Conservation (phyloP, 2,113 vertebrate species). For the Acrocephalus arundinaceus region DNA sequence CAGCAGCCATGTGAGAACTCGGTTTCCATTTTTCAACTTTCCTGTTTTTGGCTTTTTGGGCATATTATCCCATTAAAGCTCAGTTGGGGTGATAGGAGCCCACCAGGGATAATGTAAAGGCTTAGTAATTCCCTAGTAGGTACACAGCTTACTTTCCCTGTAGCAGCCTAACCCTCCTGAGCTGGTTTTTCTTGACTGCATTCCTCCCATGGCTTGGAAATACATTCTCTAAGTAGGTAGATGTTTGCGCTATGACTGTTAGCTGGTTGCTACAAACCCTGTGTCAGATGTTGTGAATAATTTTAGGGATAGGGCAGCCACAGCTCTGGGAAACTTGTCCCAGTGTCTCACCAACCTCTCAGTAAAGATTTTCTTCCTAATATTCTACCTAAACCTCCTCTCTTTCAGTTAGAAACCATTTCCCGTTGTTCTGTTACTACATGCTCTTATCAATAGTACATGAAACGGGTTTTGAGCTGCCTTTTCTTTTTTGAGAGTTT, state of each 20-base stretch:
- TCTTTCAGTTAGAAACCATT: not conserved
- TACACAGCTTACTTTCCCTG: not conserved
- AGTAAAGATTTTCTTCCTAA: not conserved
- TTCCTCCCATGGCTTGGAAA: not conserved
- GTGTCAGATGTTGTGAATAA: not conserved
- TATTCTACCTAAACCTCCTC: not conserved
- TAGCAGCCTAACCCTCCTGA: not conserved
- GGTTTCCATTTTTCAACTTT: not conserved
- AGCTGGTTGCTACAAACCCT: not conserved
- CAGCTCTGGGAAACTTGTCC: not conserved
- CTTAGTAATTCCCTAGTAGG: not conserved
- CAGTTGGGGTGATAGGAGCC: not conserved
- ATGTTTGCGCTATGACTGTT: not conserved
- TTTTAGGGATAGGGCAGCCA: too few relatives aligned
- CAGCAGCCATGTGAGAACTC: accelerated
- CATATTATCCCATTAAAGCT: not conserved
- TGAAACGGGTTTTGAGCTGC: not conserved
- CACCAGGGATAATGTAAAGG: not conserved
- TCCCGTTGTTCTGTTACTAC: too few relatives aligned
- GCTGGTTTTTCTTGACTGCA: not conserved
- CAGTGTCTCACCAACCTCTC: not conserved
- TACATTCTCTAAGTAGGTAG: not conserved
- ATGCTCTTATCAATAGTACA: not conserved
- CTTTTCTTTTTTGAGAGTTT: not conserved
- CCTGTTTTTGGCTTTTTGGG: not conserved